phyloP scores from a whole-genome alignment of 2,113 vertebrate genomes.

The Nothobranchius kuhntae region DNA sequence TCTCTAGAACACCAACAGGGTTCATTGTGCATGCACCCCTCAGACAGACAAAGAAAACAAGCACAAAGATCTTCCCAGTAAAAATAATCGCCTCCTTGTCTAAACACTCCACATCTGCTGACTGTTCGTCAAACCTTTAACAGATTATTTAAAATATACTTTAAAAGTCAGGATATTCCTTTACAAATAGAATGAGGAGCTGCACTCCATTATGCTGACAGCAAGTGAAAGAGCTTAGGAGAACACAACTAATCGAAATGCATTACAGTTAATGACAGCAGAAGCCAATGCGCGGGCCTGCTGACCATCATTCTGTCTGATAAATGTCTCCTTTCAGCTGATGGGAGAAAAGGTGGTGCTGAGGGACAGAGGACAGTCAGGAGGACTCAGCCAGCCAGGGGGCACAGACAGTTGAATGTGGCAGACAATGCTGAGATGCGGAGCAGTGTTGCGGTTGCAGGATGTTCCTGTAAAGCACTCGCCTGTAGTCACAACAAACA shows the following conservation, averaged over 20 bases:
- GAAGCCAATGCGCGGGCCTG: slow-evolving; percentile 63
- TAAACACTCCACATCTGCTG: slow-evolving; percentile 29
- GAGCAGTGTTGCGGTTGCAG: slow-evolving; percentile 32
- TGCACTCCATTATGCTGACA: slow-evolving; percentile 44
- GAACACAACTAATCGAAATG: slow-evolving; percentile 68
- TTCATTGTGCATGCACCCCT: slow-evolving; percentile 59
- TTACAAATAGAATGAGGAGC: slow-evolving; percentile 18
- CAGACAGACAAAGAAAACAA: slow-evolving; percentile 54
- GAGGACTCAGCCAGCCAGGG: slow-evolving; percentile 46
- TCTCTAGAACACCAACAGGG: slow-evolving; percentile 51
- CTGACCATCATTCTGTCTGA: slow-evolving; percentile 66
- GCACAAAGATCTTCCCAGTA: slow-evolving; percentile 25
- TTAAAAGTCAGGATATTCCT: slow-evolving; percentile 21
- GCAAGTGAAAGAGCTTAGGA: slow-evolving; percentile 28
- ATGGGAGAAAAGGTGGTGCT: slow-evolving; percentile 21
- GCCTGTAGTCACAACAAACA: slow-evolving; percentile 63
- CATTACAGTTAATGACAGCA: slow-evolving; percentile 70
- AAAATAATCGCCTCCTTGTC: slow-evolving; percentile 3
- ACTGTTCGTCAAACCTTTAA: slow-evolving; percentile 1
- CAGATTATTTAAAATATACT: slow-evolving; percentile 2
- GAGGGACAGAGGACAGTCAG: slow-evolving; percentile 27
- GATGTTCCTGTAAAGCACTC: slow-evolving; percentile 45
- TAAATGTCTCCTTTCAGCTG: slow-evolving; percentile 70
- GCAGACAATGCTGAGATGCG: slow-evolving; percentile 38
- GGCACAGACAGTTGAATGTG: slow-evolving; percentile 26